phyloP scores from a whole-genome alignment of 2,888 invertebrate species.

The Callinectes sapidus region DNA sequence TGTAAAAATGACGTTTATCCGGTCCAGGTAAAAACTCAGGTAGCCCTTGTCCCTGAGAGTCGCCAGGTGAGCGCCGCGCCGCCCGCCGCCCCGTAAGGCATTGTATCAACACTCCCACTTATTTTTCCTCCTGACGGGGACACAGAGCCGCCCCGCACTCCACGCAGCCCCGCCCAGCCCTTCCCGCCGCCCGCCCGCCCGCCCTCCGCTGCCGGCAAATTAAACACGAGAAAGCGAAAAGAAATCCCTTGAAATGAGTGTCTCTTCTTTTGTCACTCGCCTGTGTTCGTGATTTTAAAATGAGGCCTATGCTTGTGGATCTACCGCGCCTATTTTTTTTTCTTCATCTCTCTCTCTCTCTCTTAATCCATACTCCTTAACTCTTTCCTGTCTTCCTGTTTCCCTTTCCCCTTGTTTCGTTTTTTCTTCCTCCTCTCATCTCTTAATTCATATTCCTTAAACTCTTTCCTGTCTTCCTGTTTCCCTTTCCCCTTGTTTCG shows the following conservation, averaged over 20 bases:
- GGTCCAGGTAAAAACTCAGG: neutral
- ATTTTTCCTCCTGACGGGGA: constrained; percentile 33
- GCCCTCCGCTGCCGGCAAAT: neutral
- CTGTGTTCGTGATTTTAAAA: neutral
- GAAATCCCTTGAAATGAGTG: constrained; percentile 15
- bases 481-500: neutral
- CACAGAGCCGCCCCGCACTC: neutral
- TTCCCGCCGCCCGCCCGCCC: neutral
- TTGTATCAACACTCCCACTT: neutral
- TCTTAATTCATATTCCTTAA: no score
- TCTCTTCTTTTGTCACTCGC: neutral
- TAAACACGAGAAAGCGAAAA: constrained; percentile 11
- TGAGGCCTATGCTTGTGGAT: neutral
- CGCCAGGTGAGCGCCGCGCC: constrained; percentile 22
- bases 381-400: neutral
- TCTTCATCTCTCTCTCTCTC: neutral
- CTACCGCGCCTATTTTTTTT: no score
- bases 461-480: neutral
- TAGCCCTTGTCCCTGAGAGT: constrained; percentile 18
- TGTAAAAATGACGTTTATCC: neutral
- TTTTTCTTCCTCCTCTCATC: no score
- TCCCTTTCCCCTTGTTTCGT: no score
- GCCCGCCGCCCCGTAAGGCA: neutral
- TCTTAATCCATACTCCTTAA: neutral
- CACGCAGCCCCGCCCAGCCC: neutral